Evolutionary conservation across 2,888 invertebrate species (phyloP).

Genomic region (Caenorhabditis auriculariae): DNA sequence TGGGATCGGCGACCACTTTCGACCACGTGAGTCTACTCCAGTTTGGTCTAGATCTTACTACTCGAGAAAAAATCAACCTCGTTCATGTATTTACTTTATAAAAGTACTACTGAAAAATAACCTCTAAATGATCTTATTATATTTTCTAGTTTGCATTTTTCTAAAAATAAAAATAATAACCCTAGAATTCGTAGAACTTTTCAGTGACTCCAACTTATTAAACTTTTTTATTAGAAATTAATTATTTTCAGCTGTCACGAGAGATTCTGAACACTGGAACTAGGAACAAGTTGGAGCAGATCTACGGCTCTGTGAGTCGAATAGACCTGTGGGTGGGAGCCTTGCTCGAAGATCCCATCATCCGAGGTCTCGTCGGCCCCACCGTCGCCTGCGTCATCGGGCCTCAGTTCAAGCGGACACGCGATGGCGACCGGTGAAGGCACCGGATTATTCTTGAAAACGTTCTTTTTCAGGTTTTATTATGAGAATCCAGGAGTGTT

Average conservation of each 20-base stretch:
- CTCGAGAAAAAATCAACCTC: background rate
- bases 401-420: constrained; percentile 66
- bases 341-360: constrained; percentile 66
- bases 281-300: constrained; percentile 45
- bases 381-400: constrained; percentile 67
- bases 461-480: constrained; percentile 64
- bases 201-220: too few relatives aligned
- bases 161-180: too few relatives aligned
- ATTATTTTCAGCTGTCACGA: constrained; percentile 37
- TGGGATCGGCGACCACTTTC: constrained; percentile 71
- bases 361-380: constrained; percentile 67
- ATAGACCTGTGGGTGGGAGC: constrained; percentile 69
- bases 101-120: too few relatives aligned
- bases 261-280: constrained; percentile 55
- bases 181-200: too few relatives aligned
- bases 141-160: too few relatives aligned
- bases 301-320: constrained; percentile 46
- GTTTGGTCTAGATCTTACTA: background rate
- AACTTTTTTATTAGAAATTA: background rate
- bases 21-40: constrained; percentile 75
- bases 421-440: constrained; percentile 66
- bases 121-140: too few relatives aligned
- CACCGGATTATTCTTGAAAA: too few relatives aligned
- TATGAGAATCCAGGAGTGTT: constrained; percentile 66
- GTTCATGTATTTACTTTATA: too few relatives aligned